Evolutionary conservation across 2,113 vertebrate species (phyloP).

Genomic region (Struthio camelus): DNA sequence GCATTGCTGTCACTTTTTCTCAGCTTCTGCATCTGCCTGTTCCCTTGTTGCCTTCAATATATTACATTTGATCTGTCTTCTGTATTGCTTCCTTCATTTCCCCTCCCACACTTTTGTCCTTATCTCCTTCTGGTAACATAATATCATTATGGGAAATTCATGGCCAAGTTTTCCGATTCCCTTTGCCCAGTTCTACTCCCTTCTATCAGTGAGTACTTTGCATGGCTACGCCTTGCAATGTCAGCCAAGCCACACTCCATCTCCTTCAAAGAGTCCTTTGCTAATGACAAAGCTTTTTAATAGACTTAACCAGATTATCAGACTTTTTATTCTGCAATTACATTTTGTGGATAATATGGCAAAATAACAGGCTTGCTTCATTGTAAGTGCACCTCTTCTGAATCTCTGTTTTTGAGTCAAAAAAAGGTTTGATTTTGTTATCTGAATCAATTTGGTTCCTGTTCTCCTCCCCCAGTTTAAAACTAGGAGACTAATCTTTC

Average conservation of each 20-base stretch:
- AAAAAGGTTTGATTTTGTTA: not conserved
- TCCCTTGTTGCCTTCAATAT: conserved; percentile 15
- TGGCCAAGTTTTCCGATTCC: not conserved
- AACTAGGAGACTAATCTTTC: not conserved
- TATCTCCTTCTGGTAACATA: not conserved
- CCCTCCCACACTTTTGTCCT: not conserved
- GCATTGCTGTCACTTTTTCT: conserved; percentile 24
- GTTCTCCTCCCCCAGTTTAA: not conserved
- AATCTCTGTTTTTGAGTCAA: not conserved
- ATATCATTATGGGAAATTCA: conserved; percentile 11
- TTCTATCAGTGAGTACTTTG: not conserved
- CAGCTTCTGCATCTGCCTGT: not conserved
- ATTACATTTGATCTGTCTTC: conserved; percentile 10
- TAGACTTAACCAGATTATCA: not conserved
- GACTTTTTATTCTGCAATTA: not conserved
- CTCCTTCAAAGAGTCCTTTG: not conserved
- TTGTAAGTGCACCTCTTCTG: not conserved
- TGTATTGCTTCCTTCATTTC: not conserved
- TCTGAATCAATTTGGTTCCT: not conserved
- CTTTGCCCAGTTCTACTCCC: not conserved
- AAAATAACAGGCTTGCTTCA: not conserved
- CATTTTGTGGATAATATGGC: not conserved
- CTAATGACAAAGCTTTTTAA: not conserved
- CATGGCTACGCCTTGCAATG: not conserved
- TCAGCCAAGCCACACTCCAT: not conserved